A percentile compares a stretch with the other conserved stretches of the same genome.
Conservation (phyloP, 1,140 invertebrate species). For the Lethrus apterus region DNA sequence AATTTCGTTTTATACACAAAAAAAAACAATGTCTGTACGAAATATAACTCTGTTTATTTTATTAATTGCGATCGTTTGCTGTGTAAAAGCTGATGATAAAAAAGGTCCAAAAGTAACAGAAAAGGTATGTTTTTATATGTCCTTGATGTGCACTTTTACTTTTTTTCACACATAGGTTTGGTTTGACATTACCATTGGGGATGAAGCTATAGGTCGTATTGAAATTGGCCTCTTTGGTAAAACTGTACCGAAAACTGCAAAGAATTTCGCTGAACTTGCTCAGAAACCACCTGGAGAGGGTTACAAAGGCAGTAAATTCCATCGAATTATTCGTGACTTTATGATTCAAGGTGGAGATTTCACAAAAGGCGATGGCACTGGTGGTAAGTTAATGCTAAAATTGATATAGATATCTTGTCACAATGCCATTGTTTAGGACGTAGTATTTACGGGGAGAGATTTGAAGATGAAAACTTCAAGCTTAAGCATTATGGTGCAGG, state of each 20-base stretch:
- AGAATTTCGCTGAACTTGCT: constrained; percentile 86
- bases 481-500: constrained; percentile 94
- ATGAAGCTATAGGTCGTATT: constrained; percentile 64
- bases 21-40: too few species aligned
- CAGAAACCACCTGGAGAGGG: constrained; percentile 70
- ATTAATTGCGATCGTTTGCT: too few species aligned
- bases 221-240: constrained; percentile 92
- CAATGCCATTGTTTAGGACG: constrained; percentile 51
- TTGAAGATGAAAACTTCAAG: constrained; percentile 96
- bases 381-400: constrained; percentile 50
- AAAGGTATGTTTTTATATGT: constrained; percentile 47
- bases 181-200: constrained; percentile 90
- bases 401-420: constrained; percentile 14
- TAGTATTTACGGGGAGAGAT: constrained; percentile 90
- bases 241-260: constrained; percentile 89
- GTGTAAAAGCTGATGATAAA: constrained; percentile 26
- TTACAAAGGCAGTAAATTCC: constrained; percentile 86
- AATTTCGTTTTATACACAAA: too few species aligned
- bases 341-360: constrained; percentile 96
- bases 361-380: constrained; percentile 86
- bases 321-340: constrained; percentile 88
- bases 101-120: constrained; percentile 72
- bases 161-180: constrained; percentile 64
- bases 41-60: too few species aligned
- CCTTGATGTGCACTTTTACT: not conserved